These are phyloP conservation scores for Ariopsis seemanni DNA, from an alignment of 2,113 vertebrate genomes.

Conservation along the genomic window DNA sequence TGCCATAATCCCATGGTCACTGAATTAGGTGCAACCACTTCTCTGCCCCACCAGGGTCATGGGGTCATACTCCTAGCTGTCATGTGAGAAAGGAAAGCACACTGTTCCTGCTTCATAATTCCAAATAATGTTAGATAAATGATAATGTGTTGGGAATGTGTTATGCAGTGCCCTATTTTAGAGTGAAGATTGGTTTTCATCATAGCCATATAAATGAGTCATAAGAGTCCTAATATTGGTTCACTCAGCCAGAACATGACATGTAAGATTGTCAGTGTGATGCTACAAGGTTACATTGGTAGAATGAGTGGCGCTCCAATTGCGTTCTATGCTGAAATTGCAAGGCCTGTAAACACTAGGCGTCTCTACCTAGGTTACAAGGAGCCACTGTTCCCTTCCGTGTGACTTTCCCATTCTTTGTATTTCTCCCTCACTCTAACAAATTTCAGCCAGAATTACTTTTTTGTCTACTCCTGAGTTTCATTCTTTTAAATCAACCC, in stretches of 20 bases:
- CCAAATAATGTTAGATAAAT: conserved; percentile 36
- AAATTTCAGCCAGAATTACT: conserved; percentile 79
- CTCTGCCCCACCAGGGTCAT: no score
- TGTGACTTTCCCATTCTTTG: conserved; percentile 64
- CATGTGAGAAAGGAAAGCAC: neutral
- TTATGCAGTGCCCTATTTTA: neutral
- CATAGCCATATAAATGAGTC: no score
- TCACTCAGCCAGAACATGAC: neutral
- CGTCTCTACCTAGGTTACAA: conserved; percentile 67
- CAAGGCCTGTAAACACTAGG: conserved; percentile 72
- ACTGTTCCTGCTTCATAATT: conserved; percentile 24
- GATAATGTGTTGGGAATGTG: neutral
- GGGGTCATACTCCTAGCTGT: conserved; percentile 33
- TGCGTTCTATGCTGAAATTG: conserved; percentile 59
- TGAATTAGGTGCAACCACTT: neutral
- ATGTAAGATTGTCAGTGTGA: neutral
- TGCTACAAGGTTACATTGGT: neutral
- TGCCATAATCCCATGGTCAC: conserved; percentile 39
- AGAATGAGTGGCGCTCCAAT: neutral
- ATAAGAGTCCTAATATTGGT: neutral
- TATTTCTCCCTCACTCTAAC: conserved; percentile 71
- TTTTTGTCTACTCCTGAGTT: conserved; percentile 75
- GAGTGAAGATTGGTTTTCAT: neutral
- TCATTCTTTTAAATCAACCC: conserved; percentile 81
- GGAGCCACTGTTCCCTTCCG: conserved; percentile 46